Percentiles rank a stretch among this genome's conserved stretches.
Conservation (phyloP, 2,113 vertebrate species). For the Burhinus bistriatus region DNA sequence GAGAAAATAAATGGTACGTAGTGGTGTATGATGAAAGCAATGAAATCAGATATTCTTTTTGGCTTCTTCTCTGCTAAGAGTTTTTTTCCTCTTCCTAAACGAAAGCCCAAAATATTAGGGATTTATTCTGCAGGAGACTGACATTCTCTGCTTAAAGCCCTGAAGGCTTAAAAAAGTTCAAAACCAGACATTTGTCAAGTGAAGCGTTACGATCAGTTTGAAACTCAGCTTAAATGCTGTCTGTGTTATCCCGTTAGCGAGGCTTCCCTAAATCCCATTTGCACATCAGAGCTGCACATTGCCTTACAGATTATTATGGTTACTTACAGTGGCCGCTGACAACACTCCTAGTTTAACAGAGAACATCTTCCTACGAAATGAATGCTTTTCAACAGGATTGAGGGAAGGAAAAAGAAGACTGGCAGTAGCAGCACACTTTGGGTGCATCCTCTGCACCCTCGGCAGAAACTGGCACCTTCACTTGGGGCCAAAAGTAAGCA, state of each 20-base stretch:
- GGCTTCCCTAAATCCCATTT: constrained; percentile 4
- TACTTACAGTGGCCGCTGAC: background rate
- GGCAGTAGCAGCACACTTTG: background rate
- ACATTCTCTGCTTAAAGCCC: constrained; percentile 1
- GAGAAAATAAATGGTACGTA: background rate
- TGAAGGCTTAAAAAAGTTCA: constrained; percentile 40
- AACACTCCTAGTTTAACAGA: background rate
- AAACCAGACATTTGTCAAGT: constrained; percentile 47
- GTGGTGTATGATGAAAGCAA: background rate
- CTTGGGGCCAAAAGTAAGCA: background rate
- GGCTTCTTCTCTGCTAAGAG: background rate
- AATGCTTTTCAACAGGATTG: background rate
- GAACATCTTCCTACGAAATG: background rate
- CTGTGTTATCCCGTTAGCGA: background rate
- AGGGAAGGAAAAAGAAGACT: background rate
- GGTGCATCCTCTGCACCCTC: background rate
- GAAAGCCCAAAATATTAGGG: constrained; percentile 1
- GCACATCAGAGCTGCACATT: background rate
- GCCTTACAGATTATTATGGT: background rate
- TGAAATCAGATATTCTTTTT: constrained; percentile 15
- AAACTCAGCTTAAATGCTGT: background rate
- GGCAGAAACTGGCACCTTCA: background rate
- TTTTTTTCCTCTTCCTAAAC: background rate
- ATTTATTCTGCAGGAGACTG: constrained; percentile 34
- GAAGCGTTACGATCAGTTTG: background rate